Conservation (phyloP, 2,113 vertebrate genomes). For the Hyperopisus bebe region DNA sequence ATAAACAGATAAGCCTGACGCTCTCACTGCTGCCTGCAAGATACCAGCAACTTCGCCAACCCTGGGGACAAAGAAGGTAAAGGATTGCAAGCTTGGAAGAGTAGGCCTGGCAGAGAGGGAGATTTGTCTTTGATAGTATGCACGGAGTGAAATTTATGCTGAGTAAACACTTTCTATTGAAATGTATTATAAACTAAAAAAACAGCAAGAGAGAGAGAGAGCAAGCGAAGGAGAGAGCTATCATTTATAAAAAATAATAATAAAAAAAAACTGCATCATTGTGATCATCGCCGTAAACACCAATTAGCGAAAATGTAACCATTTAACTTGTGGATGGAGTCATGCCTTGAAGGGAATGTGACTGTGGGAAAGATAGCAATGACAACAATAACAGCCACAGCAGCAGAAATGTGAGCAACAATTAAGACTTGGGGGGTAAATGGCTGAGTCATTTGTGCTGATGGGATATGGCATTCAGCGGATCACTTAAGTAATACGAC, state of each 20-base stretch:
- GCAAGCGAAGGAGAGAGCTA: slow-evolving; percentile 18
- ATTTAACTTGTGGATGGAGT: slow-evolving; percentile 58
- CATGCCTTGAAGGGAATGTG: slow-evolving; percentile 58
- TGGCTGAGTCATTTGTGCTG: slow-evolving; percentile 60
- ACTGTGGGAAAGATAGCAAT: slow-evolving; percentile 61
- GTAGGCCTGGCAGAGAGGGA: not conserved
- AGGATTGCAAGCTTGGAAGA: not conserved
- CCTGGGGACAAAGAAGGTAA: not conserved
- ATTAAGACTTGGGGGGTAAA: slow-evolving; percentile 29
- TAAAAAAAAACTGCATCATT: slow-evolving; percentile 44
- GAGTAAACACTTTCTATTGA: not conserved
- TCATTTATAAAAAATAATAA: slow-evolving; percentile 47
- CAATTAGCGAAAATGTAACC: slow-evolving; percentile 57
- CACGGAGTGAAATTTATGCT: not conserved
- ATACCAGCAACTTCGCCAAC: slow-evolving; percentile 37
- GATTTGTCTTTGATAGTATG: not conserved
- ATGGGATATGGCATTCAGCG: slow-evolving; percentile 53
- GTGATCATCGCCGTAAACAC: slow-evolving; percentile 61
- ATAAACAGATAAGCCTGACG: slow-evolving; percentile 53
- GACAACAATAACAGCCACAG: slow-evolving; percentile 13
- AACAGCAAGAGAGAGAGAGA: not conserved
- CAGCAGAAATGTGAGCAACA: not conserved
- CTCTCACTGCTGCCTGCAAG: slow-evolving; percentile 51
- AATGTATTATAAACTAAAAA: slow-evolving; percentile 21
- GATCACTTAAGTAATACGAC: slow-evolving; percentile 47